Conservation (phyloP, 2,113 vertebrate genomes). For the Brachypteracias leptosomus region DNA sequence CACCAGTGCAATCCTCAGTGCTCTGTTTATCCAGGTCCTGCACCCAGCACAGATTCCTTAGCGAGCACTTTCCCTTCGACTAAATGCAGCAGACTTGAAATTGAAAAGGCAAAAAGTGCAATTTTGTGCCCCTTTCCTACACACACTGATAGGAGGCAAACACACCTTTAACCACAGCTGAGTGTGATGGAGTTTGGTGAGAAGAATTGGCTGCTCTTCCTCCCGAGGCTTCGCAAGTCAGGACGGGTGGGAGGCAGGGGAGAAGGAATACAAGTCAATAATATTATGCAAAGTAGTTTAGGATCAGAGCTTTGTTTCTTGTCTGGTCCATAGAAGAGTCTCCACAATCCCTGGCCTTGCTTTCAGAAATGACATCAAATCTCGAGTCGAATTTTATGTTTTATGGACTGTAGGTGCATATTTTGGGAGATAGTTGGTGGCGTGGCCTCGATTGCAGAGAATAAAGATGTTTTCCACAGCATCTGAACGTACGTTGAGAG, state of each 20-base stretch:
- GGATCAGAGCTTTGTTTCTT: slow-evolving; percentile 57
- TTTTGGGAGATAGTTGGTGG: not conserved
- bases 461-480: not conserved
- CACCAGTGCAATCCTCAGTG: not conserved
- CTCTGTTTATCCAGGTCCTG: not conserved
- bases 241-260: slow-evolving; percentile 20
- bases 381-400: not conserved
- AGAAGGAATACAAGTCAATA: slow-evolving; percentile 40
- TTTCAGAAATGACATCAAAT: not conserved
- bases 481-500: not conserved
- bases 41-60: not conserved
- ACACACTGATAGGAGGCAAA: not conserved
- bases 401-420: not conserved
- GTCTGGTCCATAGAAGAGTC: slow-evolving; percentile 12
- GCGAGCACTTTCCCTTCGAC: not conserved
- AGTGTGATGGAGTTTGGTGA: too few relatives aligned
- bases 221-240: slow-evolving; percentile 4
- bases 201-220: slow-evolving; percentile 44
- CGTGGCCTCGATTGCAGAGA: not conserved
- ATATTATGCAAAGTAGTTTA: slow-evolving; percentile 42
- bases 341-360: not conserved
- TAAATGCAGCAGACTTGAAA: not conserved
- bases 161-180: not conserved
- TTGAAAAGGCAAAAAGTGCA: not conserved
- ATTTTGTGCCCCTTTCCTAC: not conserved